These are phyloP conservation scores for Gymnopithys bicolor DNA, from an alignment of 2,797 vertebrate species.

Conservation along the genomic window DNA sequence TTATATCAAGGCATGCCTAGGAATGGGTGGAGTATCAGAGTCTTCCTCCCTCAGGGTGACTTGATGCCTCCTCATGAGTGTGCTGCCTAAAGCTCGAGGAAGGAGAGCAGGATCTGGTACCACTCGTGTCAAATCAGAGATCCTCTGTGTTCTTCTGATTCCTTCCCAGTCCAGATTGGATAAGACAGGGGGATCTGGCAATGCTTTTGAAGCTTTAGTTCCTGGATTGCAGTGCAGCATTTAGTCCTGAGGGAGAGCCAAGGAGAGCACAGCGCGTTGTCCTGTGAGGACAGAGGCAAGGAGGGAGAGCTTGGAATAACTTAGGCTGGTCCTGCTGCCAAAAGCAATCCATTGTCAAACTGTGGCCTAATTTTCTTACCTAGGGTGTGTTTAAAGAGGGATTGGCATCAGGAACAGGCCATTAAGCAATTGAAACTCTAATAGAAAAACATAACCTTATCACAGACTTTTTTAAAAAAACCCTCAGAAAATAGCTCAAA, in stretches of 20 bases:
- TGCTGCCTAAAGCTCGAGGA: background rate
- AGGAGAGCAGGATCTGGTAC: background rate
- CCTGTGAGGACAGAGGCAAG: background rate
- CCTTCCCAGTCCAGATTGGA: background rate
- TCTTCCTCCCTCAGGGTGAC: background rate
- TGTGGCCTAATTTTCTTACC: slow-evolving; percentile 1
- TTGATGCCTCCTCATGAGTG: background rate
- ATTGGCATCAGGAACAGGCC: slow-evolving; percentile 51
- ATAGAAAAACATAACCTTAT: slow-evolving; percentile 76
- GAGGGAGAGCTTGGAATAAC: background rate
- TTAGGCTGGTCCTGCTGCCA: background rate
- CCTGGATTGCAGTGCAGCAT: background rate
- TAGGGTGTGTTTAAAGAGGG: slow-evolving; percentile 18
- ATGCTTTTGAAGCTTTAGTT: background rate
- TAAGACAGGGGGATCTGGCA: background rate
- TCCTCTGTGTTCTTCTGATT: background rate
- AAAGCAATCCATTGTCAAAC: background rate
- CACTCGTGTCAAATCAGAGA: background rate
- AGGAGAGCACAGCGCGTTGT: background rate
- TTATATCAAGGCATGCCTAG: background rate
- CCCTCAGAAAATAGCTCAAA: slow-evolving; percentile 82
- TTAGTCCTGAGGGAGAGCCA: background rate
- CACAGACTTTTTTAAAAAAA: slow-evolving; percentile 68
- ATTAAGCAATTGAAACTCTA: slow-evolving; percentile 71
- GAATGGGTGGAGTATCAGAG: background rate